phyloP scores from a whole-genome alignment of 2,888 invertebrate genomes.

The Polydrusus tereticollis region DNA sequence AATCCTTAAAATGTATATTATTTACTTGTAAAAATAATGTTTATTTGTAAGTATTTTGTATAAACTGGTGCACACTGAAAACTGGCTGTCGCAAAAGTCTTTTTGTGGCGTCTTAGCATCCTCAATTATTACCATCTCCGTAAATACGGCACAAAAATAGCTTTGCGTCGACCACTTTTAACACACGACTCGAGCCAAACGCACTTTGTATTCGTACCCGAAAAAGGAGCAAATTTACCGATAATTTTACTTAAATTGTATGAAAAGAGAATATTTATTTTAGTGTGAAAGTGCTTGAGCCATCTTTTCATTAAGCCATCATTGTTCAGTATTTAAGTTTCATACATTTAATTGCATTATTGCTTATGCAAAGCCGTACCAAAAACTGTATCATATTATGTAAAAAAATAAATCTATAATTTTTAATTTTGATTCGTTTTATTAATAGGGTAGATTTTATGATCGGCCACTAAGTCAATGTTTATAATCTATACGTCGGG shows the following conservation, averaged over 20 bases:
- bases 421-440: conserved; percentile 50
- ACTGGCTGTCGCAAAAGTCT: conserved; percentile 39
- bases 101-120: conserved; percentile 32
- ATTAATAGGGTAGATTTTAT: background rate
- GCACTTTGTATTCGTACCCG: conserved; percentile 38
- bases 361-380: conserved; percentile 61
- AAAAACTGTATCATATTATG: conserved; percentile 62
- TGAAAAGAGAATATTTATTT: conserved; percentile 63
- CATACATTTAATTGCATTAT: conserved; percentile 57
- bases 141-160: conserved; percentile 41
- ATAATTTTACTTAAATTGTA: conserved; percentile 59
- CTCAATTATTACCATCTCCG: conserved; percentile 51
- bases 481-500: too few species aligned
- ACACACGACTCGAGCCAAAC: conserved; percentile 15
- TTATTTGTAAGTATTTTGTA: conserved; percentile 61
- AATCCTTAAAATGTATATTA: conserved; percentile 49
- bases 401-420: conserved; percentile 61
- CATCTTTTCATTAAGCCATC: conserved; percentile 64
- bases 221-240: conserved; percentile 60
- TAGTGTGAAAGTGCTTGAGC: conserved; percentile 66
- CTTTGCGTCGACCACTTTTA: conserved; percentile 16
- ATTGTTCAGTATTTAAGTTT: conserved; percentile 63
- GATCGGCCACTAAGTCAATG: too few species aligned
- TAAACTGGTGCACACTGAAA: conserved; percentile 51
- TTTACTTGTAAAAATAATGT: conserved; percentile 56